These are phyloP conservation scores for Linepithema humile DNA, from an alignment of 1,140 invertebrate genomes.

Conservation along the genomic window DNA sequence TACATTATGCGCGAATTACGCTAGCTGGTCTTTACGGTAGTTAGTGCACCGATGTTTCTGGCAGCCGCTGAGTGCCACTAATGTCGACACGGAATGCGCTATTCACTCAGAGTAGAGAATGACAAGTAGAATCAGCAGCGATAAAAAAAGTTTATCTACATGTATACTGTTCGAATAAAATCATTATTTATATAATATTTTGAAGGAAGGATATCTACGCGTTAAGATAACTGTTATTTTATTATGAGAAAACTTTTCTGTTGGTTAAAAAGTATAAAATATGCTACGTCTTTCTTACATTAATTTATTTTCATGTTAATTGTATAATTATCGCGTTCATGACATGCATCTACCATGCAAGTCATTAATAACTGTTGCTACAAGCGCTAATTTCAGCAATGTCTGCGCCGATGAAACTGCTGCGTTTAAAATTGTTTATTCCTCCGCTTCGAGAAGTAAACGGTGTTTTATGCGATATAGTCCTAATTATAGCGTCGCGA, in stretches of 20 bases:
- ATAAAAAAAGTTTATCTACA: not conserved
- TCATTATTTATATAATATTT: not conserved
- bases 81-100: slow-evolving; percentile 46
- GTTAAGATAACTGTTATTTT: too few relatives aligned
- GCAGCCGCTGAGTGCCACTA: slow-evolving; percentile 40
- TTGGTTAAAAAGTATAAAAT: too few relatives aligned
- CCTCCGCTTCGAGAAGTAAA: not conserved
- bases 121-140: not conserved
- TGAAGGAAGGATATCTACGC: too few relatives aligned
- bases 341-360: slow-evolving; percentile 9
- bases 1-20: slow-evolving; percentile 58
- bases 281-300: not conserved
- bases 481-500: slow-evolving; percentile 30
- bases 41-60: slow-evolving; percentile 66
- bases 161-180: not conserved
- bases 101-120: slow-evolving; percentile 61
- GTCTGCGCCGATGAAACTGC: slow-evolving; percentile 4
- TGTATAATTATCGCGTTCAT: not conserved
- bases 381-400: slow-evolving; percentile 28
- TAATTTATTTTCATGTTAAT: slow-evolving; percentile 41
- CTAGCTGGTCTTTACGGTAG: slow-evolving; percentile 58
- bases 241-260: too few relatives aligned
- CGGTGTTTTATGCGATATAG: slow-evolving; percentile 23
- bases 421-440: slow-evolving; percentile 37
- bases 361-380: slow-evolving; percentile 34